Base-by-base conservation (phyloP, 2,113 vertebrate species). In the Sakesphorus luctuosus region DNA sequence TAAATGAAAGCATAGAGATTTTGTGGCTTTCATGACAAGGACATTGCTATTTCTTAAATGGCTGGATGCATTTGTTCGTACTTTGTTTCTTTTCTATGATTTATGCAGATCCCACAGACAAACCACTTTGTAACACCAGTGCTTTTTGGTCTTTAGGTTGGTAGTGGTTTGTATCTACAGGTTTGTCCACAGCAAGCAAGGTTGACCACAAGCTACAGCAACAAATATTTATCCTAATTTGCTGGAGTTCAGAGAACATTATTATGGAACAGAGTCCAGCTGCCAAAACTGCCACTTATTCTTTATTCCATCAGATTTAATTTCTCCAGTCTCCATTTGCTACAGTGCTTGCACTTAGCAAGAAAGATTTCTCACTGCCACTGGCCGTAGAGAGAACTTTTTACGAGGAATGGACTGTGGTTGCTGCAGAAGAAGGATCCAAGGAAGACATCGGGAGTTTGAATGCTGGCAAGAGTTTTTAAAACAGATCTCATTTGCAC, bases 401-500 rank as follows among this genome's bases (percentile, higher is more conserved):
- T 5, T 38, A 24, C 0, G 9, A 68, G 18, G 33, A 59, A 25
- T 50, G 8, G 19, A 1, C 49, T 56, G 21, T 35, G n/a, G 14
- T 18, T 72, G n/a, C 11, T 93, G 49, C 24, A 82, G 56, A 56
- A 66, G 38, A 47, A 80, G 4, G 35, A 81, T 25, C 2, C 14
- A 24, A 50, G 26, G 13, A 94, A 77, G 19, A 61, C 26, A 63
- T 2, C n/a, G 10, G 18, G 26, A 67, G 24, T 80, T 67, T 71
- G 24, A 63, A 84, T 88, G 90, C 46, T 77, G 24, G 9, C 20
- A 80, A 62, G 47, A 31, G 33, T 56, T 80, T 87, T 81, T 19
- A 78, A 93, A 89, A 89, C 56, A 91, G 56, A 67, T 67, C 21
- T 78, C 35, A 82, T 95, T 92, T 91, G 68, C 5, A 46, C 63